Percentiles rank a stretch among this genome's conserved stretches.
phyloP scores from a whole-genome alignment of 2,888 invertebrate species.

The Phyllotreta striolata region DNA sequence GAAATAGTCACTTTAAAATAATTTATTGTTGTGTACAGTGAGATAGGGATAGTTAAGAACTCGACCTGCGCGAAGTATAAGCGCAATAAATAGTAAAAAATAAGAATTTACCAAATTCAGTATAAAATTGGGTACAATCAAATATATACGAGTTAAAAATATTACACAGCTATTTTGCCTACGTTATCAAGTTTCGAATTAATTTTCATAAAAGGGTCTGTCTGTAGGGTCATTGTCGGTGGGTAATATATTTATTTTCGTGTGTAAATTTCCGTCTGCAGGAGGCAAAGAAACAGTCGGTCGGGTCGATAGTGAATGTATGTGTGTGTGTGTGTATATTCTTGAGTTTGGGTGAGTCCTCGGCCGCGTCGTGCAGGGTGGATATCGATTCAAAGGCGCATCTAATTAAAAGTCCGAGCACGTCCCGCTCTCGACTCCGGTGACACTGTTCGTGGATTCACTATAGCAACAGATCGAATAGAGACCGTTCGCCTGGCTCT shows the following conservation, averaged over 20 bases:
- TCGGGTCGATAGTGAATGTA: slow-evolving; percentile 44
- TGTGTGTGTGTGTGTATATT: slow-evolving; percentile 36
- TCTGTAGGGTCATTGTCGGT: too few species aligned
- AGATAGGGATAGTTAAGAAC: too few species aligned
- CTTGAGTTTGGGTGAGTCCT: slow-evolving; percentile 50
- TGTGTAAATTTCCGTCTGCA: slow-evolving; percentile 5
- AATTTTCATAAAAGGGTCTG: too few species aligned
- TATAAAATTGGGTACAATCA: too few species aligned
- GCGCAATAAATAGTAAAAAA: too few species aligned
- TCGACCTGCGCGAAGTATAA: too few species aligned
- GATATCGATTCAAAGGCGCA: slow-evolving; percentile 61
- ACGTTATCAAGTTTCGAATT: too few species aligned
- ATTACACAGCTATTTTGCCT: too few species aligned
- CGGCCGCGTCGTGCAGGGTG: slow-evolving; percentile 29
- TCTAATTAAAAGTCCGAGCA: slow-evolving; percentile 63
- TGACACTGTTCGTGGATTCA: slow-evolving; percentile 62
- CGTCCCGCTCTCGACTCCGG: slow-evolving; percentile 61
- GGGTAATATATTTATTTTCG: neutral
- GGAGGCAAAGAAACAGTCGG: slow-evolving; percentile 23
- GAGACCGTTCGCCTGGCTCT: slow-evolving; percentile 3
- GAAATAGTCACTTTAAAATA: too few species aligned
- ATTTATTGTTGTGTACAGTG: too few species aligned
- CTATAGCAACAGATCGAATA: slow-evolving; percentile 50
- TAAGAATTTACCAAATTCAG: too few species aligned
- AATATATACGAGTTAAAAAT: too few species aligned